These are phyloP conservation scores for Nannobrachium achirus DNA, from an alignment of 2,113 vertebrate genomes.

Conservation along the genomic window DNA sequence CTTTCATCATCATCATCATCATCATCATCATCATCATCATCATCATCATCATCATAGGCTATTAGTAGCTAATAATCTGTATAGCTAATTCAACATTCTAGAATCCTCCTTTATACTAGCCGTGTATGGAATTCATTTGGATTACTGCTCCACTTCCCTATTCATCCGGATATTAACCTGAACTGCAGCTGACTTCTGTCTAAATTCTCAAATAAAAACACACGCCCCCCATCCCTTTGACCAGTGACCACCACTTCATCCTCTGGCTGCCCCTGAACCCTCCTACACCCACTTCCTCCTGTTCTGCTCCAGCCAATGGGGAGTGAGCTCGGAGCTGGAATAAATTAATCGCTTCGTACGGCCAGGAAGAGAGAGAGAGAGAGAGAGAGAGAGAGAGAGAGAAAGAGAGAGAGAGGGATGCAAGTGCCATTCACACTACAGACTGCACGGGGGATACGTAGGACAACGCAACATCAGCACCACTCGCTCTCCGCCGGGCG, in stretches of 20 bases:
- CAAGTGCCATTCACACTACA: slow-evolving; percentile 56
- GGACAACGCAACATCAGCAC: slow-evolving; percentile 41
- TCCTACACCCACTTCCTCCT: slow-evolving; percentile 14
- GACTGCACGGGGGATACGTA: background rate
- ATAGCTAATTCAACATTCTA: background rate
- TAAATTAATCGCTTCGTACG: slow-evolving; percentile 70
- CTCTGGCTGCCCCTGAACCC: background rate
- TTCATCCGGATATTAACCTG: background rate
- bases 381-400: slow-evolving; percentile 36
- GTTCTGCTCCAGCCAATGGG: slow-evolving; percentile 70
- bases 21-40: slow-evolving; percentile 16
- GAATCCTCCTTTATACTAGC: background rate
- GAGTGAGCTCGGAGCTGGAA: slow-evolving; percentile 69
- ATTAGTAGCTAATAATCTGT: background rate
- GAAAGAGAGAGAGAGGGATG: too few species aligned
- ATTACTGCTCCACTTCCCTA: background rate
- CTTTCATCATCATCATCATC: background rate
- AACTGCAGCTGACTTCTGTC: slow-evolving; percentile 32
- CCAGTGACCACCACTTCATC: background rate
- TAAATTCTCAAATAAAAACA: slow-evolving; percentile 15
- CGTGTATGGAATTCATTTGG: background rate
- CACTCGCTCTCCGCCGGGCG: slow-evolving; percentile 33
- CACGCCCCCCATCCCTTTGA: background rate
- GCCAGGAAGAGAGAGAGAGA: slow-evolving; percentile 41
- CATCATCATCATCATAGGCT: background rate